phyloP scores from a whole-genome alignment of 2,888 invertebrate species.

The Pseudococcus longispinus region DNA sequence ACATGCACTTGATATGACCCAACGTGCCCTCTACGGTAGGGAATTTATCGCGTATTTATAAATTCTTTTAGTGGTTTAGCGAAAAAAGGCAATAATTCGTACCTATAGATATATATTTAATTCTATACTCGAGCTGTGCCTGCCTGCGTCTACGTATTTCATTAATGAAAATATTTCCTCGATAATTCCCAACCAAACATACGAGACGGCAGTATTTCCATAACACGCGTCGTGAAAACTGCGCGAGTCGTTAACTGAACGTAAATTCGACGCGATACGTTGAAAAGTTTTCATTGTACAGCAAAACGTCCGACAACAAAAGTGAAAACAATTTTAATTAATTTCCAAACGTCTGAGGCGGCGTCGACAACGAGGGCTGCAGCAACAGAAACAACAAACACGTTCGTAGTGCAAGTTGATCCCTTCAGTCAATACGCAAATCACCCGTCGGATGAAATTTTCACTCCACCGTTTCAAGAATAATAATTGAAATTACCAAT shows the following conservation, averaged over 20 bases:
- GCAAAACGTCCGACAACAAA: constrained; percentile 12
- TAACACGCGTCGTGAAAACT: neutral
- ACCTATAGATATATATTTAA: neutral
- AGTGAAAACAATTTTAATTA: constrained; percentile 7
- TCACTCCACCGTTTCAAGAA: neutral
- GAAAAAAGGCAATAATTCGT: neutral
- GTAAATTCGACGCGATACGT: neutral
- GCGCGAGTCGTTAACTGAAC: neutral
- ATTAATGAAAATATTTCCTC: neutral
- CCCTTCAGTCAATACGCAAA: neutral
- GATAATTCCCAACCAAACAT: neutral
- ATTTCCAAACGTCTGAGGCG: neutral
- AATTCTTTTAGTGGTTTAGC: neutral
- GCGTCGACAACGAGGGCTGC: neutral
- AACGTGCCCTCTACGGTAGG: neutral
- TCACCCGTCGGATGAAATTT: neutral
- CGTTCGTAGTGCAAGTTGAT: neutral
- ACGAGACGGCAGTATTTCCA: neutral
- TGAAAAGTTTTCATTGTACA: neutral
- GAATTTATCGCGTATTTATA: neutral
- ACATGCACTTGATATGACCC: neutral
- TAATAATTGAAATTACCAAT: constrained; percentile 10
- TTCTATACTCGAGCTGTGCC: neutral
- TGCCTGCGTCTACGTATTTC: neutral
- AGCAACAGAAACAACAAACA: neutral